Base-by-base conservation (phyloP, 2,113 vertebrate genomes). In the Gila orcuttii region DNA sequence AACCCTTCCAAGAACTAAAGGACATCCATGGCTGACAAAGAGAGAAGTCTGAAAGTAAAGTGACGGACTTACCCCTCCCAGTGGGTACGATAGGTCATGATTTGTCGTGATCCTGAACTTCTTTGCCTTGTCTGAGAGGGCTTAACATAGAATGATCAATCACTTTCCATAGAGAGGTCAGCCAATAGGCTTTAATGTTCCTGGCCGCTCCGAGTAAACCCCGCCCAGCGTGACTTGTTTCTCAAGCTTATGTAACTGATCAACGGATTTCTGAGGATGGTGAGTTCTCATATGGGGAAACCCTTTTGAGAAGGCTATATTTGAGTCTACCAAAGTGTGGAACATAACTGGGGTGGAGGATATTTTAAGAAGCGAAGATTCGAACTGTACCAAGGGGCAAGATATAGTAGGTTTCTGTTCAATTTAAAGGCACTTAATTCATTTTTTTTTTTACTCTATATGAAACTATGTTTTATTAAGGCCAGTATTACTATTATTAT, bases 1-100 rank as follows among this genome's bases (percentile, higher is more conserved):
- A 85, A 79, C 81, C 79, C 88, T 93, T 91, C 88, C 73, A 36
- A 80, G 90, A 93, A 94, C 4, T 42, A 17, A 15, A 69, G 85
- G 10, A 68, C 84, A 74, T 79, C 62, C 57, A 74, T 47, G 79
- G 62, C 50, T 7, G 57, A 8, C 77, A 11, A 39, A 78, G 64
- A n/a, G 31, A 4, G n/a, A 33, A 19, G 75, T 15, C 4, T 11
- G 81, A 71, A 84, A 50, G 73, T 77, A 36, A 23, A 28, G n/a
- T 33, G 2, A 76, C 1, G 42, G 4, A 68, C 13, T 25, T 39
- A 80, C 39, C 76, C 6, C 25, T 25, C 60, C 31, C 36, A n/a
- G n/a, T 28, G 31, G 6, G 31, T 15, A 42, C 55, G 52, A 57
- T 6, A 39, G 77, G 21, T 79, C 7, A 36, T 62, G 75, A 39